Evolutionary conservation across 2,797 vertebrate species (phyloP).

Genomic region (Sebastes aleutianus): DNA sequence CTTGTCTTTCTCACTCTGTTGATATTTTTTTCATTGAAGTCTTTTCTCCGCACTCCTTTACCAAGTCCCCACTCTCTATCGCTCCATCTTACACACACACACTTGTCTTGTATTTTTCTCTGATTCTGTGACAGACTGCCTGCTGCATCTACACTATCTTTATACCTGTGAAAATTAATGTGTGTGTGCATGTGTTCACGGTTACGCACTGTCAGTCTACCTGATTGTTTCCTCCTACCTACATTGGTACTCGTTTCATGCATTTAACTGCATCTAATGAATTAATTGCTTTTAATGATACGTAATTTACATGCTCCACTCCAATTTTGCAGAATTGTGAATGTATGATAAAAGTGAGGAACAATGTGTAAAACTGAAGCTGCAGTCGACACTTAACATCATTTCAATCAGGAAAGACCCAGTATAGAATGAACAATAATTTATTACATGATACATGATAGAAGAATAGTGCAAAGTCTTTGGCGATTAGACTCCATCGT

Average conservation of each 20-base stretch:
- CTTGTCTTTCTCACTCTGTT: not conserved
- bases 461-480: too few relatives aligned
- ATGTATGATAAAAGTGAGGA: not conserved
- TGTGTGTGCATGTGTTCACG: not conserved
- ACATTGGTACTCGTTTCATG: not conserved
- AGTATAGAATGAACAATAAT: too few relatives aligned
- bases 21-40: not conserved
- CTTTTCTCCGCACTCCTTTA: not conserved
- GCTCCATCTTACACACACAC: not conserved
- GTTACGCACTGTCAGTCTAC: not conserved
- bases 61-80: not conserved
- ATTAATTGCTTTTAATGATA: not conserved
- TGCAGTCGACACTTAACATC: not conserved
- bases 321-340: not conserved
- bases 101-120: not conserved
- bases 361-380: not conserved
- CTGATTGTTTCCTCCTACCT: not conserved
- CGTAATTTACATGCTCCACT: not conserved
- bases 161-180: not conserved
- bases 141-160: not conserved
- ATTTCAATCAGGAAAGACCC: too few relatives aligned
- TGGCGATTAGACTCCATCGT: too few relatives aligned
- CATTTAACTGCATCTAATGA: not conserved
- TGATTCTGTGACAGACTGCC: not conserved
- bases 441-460: too few relatives aligned